Evolutionary conservation across 37 sponge, comb jelly and placozoan species (phyloP), one percentile per base, ranked within the genome.

Genomic region (Eunapius fragilis): DNA sequence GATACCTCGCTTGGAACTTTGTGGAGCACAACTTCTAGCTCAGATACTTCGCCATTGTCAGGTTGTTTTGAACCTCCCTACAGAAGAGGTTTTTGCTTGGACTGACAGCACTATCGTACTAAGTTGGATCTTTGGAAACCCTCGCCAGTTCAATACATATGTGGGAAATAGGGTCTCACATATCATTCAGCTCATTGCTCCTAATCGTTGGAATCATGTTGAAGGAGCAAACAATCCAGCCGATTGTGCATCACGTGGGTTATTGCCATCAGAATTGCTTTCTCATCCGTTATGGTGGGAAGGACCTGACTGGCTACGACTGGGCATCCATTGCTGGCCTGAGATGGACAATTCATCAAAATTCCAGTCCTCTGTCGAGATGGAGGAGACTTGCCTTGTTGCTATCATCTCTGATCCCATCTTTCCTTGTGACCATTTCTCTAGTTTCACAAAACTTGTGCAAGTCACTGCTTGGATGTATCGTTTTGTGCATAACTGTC

Each of bases 191-290:
- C 83, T 82, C 19, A 71, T 45, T 28, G 45, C 74, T 27, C 32
- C 83, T 3, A 37, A 37, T 45, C 30, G 74, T 73, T 82, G 83
- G 74, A 82, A 82, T 25, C 83, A 70, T 30, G 83, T 71, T 19
- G 77, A n/a, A n/a, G n/a, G n/a, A n/a, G n/a, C n/a, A n/a, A n/a
- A n/a, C n/a, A n/a, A n/a, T n/a, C n/a, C n/a, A n/a, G n/a, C n/a
- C n/a, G n/a, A 84, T 34, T 77, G 76, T 76, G 85, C 77, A n/a
- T 76, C 85, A n/a, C 77, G 77, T 35, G 88, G 88, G 12, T 12
- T 81, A n/a, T 69, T 31, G n/a, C 82, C 88, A 22, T 76, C 88
- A 33, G 88, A 76, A 68, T 31, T 87, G 49, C 3, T 87, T 26
- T 33, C 35, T 32, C 76, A 81, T 68, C 22, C 23, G 23, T 75